Evolutionary conservation across 1,140 invertebrate species (phyloP).

Genomic region (Dreissena rostriformis): DNA sequence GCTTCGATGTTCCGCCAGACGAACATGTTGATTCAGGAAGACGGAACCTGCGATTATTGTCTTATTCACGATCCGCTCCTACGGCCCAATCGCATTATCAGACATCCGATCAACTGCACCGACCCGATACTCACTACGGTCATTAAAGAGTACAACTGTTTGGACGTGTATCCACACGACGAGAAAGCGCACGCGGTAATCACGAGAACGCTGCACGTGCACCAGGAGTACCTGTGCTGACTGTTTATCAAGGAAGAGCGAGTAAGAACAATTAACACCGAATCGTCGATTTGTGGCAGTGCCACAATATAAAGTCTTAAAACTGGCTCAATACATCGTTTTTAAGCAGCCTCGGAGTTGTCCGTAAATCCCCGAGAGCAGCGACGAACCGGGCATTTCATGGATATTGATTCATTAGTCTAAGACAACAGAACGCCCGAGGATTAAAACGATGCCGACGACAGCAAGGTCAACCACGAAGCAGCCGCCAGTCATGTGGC

Average conservation of each 20-base stretch:
- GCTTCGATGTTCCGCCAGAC: background rate
- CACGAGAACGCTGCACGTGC: conserved; percentile 35
- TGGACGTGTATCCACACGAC: conserved; percentile 59
- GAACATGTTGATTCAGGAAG: conserved; percentile 35
- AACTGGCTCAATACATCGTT: no score
- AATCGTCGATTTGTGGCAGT: conserved; percentile 31
- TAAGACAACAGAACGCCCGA: no score
- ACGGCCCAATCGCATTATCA: background rate
- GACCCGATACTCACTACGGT: conserved; percentile 13
- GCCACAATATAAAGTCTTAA: conserved; percentile 11
- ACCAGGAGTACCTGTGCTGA: conserved; percentile 63
- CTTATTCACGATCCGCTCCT: conserved; percentile 38
- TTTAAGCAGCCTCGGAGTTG: no score
- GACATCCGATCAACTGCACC: conserved; percentile 40
- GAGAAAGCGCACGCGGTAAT: conserved; percentile 60
- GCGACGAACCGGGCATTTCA: no score
- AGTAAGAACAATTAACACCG: conserved; percentile 18
- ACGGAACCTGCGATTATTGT: conserved; percentile 44
- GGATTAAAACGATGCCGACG: no score
- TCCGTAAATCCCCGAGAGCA: no score
- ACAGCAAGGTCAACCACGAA: no score
- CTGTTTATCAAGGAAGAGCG: conserved; percentile 46
- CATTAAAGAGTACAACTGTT: conserved; percentile 61
- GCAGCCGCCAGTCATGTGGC: no score
- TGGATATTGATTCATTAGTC: no score